Conservation (phyloP, 2,888 invertebrate genomes). For the Amphipoea lucens region DNA sequence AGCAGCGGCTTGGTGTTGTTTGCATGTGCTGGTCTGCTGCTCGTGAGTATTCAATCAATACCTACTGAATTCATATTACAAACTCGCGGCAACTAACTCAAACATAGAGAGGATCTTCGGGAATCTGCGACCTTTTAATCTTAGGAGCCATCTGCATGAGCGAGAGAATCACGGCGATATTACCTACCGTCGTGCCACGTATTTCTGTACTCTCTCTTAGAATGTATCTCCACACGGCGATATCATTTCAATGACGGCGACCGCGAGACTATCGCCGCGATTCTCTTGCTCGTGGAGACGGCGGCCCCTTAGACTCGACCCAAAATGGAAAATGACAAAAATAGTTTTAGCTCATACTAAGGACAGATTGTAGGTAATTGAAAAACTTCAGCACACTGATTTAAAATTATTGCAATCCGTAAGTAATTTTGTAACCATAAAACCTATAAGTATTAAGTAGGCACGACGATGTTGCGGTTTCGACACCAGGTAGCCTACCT, state of each 20-base stretch:
- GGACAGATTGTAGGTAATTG: neutral
- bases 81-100: neutral
- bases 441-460: neutral
- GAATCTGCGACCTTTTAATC: neutral
- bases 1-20: constrained; percentile 82
- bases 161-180: no score
- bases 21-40: constrained; percentile 83
- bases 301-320: neutral
- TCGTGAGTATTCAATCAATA: constrained; percentile 73
- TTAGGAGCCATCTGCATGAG: neutral
- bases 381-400: neutral
- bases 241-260: no score
- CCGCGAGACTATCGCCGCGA: no score
- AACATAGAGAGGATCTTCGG: neutral
- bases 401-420: neutral
- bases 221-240: no score
- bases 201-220: no score
- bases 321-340: neutral
- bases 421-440: neutral
- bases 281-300: no score
- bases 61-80: neutral
- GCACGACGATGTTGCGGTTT: no score
- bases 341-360: neutral
- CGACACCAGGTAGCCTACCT: neutral
- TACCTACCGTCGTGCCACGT: no score